A percentile compares a stretch with the other conserved stretches of the same genome.
Evolutionary conservation across 30 jellyfish, hydroid and myxozoan species (phyloP).

Genomic region (Chrysaora quinquecirrha): DNA sequence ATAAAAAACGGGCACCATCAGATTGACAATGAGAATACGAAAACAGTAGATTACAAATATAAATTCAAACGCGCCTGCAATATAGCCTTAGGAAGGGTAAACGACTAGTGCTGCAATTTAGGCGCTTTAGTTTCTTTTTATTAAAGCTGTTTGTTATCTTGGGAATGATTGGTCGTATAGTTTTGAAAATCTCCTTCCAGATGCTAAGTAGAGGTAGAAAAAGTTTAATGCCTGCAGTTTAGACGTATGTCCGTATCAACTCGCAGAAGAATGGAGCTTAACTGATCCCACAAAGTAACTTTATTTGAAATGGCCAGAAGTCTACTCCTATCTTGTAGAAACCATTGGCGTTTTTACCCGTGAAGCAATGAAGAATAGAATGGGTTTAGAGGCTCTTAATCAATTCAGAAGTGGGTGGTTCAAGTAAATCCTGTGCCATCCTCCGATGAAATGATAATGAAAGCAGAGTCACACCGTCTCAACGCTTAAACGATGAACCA

Average conservation of each 20-base stretch:
- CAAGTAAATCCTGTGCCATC: neutral
- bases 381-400: constrained; percentile 19
- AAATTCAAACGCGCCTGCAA: too few relatives aligned
- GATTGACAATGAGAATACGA: too few relatives aligned
- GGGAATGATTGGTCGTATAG: too few relatives aligned
- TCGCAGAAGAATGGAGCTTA: constrained; percentile 6
- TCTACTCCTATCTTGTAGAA: constrained; percentile 3
- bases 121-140: too few relatives aligned
- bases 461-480: constrained; percentile 7
- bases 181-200: neutral
- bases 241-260: constrained; percentile 2
- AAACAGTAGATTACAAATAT: too few relatives aligned
- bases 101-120: too few relatives aligned
- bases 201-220: neutral
- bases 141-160: too few relatives aligned
- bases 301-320: constrained; percentile 27
- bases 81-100: too few relatives aligned
- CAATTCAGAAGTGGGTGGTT: constrained; percentile 16
- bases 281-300: constrained; percentile 28
- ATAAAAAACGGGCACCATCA: too few relatives aligned
- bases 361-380: neutral
- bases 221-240: neutral
- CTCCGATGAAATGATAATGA: neutral
- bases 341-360: neutral
- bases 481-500: neutral